Conservation (phyloP, 1,140 invertebrate genomes). For the Ooceraea biroi region DNA sequence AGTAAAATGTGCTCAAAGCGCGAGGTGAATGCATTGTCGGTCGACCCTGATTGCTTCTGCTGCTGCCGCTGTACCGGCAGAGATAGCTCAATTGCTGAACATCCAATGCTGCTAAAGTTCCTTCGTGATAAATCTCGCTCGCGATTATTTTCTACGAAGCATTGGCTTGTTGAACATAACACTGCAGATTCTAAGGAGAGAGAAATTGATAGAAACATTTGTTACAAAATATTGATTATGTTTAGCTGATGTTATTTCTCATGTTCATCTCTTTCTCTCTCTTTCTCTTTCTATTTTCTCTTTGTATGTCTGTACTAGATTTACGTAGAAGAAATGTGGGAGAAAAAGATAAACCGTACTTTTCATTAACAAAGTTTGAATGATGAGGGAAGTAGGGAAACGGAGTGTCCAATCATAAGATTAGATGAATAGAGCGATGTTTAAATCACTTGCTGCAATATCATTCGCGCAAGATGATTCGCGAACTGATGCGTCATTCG, state of each 20-base stretch:
- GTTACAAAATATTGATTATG: not conserved
- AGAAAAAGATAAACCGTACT: not conserved
- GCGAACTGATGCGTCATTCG: slow-evolving; percentile 78
- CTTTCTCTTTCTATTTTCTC: not conserved
- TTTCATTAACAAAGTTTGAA: not conserved
- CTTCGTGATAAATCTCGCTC: slow-evolving; percentile 71
- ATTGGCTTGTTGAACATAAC: not conserved
- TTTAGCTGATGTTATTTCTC: too few relatives aligned
- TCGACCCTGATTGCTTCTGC: slow-evolving; percentile 77
- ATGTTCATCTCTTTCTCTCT: not conserved
- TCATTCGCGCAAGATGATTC: slow-evolving; percentile 77
- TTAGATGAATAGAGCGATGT: slow-evolving; percentile 14
- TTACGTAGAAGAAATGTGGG: not conserved
- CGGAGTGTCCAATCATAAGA: not conserved
- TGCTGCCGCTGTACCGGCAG: slow-evolving; percentile 64
- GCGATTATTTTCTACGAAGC: slow-evolving; percentile 45
- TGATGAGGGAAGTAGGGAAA: not conserved
- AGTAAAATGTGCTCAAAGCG: slow-evolving; percentile 74
- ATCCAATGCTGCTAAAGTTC: slow-evolving; percentile 77
- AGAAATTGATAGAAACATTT: not conserved
- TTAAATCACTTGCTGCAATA: slow-evolving; percentile 66
- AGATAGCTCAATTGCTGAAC: slow-evolving; percentile 80
- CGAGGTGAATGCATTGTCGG: slow-evolving; percentile 79
- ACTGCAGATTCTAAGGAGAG: not conserved
- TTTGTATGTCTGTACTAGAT: not conserved